Base-by-base conservation (phyloP, 2,797 vertebrate genomes). In the Enteromius trimaculatus region DNA sequence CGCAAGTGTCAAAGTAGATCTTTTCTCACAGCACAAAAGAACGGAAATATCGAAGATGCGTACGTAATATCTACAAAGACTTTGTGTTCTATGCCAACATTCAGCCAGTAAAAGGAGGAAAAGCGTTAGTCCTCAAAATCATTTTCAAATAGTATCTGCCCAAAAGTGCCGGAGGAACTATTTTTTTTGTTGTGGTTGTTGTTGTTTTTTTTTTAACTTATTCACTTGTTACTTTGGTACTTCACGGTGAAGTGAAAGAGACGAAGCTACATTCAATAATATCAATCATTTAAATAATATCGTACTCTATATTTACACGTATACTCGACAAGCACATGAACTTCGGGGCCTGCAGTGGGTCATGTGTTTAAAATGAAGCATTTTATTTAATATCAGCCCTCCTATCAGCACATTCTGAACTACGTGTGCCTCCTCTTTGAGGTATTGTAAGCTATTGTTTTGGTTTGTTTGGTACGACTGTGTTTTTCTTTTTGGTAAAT, bases 401-500 rank as follows among this genome's bases (percentile, higher is more conserved):
- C 80, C 68, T 81, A 77, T 84, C 69, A 80, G 65, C 85, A 86
- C 68, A 71, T 49, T 47, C 14, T 72, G 39, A 81, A 64, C 53
- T 70, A 89, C 66, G 69, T 84, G 49, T 71, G 82, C 75, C 79
- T 85, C 82, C 79, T 90, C 80, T 88, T 74, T 49, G 72, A 84
- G 65, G 83, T 86, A 91, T 88, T 90, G 53, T 90, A 88, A 81
- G 77, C 78, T 84, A 58, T 90, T 78, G 80, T 85, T 86, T 86
- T 80, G 71, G 69, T 75, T 83, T 83, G 81, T 88, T 88, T 87
- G 78, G 42, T 84, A 89, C 88, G 72, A 84, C 68, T 79, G 71
- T 87, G 82, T 84, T 90, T 85, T 88, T 90, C 85, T 87, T 88
- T 90, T 86, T 87, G 89, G 83, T 86, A 90, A 90, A 90, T 86